Conservation (phyloP, 2,113 vertebrate species). For the Elgaria multicarinata region DNA sequence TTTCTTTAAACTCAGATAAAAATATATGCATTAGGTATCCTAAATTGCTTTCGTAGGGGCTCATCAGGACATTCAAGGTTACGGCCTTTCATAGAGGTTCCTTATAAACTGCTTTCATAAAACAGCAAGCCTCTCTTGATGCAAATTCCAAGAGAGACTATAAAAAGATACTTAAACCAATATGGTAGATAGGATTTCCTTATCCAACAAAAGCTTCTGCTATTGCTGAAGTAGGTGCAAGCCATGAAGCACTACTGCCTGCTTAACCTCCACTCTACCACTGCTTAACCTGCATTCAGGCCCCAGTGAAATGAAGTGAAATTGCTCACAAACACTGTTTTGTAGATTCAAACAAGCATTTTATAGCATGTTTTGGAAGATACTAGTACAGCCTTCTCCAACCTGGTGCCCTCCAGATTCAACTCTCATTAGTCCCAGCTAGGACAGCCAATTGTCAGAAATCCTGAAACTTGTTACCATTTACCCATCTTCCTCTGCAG, state of each 20-base stretch:
- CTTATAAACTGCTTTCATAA: conserved; percentile 39
- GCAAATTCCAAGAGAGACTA: conserved; percentile 57
- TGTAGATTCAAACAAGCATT: not conserved
- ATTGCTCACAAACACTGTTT: not conserved
- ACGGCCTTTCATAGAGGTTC: conserved; percentile 46
- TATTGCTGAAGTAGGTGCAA: not conserved
- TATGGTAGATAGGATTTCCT: conserved; percentile 21
- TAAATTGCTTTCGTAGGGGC: conserved; percentile 26
- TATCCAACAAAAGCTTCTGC: conserved; percentile 47
- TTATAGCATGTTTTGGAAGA: not conserved
- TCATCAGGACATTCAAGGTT: conserved; percentile 41
- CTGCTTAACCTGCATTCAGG: not conserved
- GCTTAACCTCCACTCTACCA: not conserved
- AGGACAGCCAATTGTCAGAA: too few species aligned
- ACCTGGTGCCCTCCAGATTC: too few species aligned
- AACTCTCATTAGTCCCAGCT: too few species aligned
- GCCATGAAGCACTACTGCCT: not conserved
- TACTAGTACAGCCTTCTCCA: too few species aligned
- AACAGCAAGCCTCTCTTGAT: conserved; percentile 25
- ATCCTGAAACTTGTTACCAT: too few species aligned
- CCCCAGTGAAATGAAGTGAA: not conserved
- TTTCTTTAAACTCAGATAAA: not conserved
- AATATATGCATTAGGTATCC: not conserved
- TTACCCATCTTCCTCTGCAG: not conserved
- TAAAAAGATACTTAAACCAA: conserved; percentile 58